These are phyloP conservation scores for Phragmatobia fuliginosa DNA, from an alignment of 2,888 invertebrate species.

Conservation along the genomic window DNA sequence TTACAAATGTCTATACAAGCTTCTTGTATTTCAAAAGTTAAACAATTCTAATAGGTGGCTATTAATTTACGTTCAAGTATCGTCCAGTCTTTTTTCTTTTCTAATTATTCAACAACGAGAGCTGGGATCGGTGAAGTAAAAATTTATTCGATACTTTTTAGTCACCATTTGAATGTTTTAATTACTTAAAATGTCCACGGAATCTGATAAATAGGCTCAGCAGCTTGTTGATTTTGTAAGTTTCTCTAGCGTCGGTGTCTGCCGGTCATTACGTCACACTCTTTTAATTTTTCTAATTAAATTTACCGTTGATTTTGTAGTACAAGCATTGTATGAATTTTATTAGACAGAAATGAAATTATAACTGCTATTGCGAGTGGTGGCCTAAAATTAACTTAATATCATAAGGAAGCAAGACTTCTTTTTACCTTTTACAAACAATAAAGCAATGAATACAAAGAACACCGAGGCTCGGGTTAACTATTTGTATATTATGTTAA, in stretches of 20 bases:
- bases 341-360: constrained; percentile 8
- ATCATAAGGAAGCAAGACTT: not conserved
- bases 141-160: not conserved
- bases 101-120: not conserved
- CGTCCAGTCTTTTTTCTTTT: not conserved
- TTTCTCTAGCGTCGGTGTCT: constrained; percentile 16
- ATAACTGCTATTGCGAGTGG: constrained; percentile 9
- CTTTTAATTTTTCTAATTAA: constrained; percentile 41
- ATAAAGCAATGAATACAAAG: not conserved
- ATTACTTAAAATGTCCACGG: not conserved
- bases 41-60: not conserved
- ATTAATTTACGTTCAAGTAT: not conserved
- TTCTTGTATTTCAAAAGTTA: not conserved
- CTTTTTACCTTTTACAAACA: not conserved
- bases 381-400: not conserved
- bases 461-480: not conserved
- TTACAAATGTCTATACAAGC: not conserved
- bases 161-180: not conserved
- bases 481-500: not conserved
- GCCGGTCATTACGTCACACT: constrained; percentile 18
- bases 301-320: constrained; percentile 37
- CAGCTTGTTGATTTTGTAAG: constrained; percentile 14
- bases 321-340: constrained; percentile 18
- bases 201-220: constrained; percentile 15
- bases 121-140: not conserved